Base-by-base conservation (phyloP, 2,113 vertebrate species). In the Epinephelus cyanopodus region DNA sequence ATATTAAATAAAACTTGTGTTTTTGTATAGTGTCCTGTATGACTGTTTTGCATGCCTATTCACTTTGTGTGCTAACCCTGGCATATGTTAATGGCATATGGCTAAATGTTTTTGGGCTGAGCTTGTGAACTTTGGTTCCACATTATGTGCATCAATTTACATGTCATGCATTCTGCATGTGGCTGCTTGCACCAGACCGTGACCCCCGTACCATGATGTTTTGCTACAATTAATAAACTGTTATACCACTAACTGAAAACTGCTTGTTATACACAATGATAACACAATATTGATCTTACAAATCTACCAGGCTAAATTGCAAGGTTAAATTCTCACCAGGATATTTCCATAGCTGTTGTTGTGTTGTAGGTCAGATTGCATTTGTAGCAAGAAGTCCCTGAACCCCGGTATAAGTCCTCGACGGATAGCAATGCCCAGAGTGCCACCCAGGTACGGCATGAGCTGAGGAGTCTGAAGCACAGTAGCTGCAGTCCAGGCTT, bases 381-480 rank as follows among this genome's bases (percentile, higher is more conserved):
- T 83, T 77, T 29, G 6, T 68, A 88, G 13, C 14, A 92, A 56
- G 13, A 90, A 91, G 2, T 90, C 71, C 27, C 27, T 85, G 6
- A 92, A 62, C 0, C 91, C 88, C 61, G 74, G 60, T 68, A 92
- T 90, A 77, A 89, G 91, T 50, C 94, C 95, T 56, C 87, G 86
- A 29, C 92, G 91, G 19, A 95, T 95, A 13, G 94, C 93, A 7
- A 89, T 91, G 1, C 90, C 87, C 64, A 93, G 57, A 15, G 90
- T 93, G 9, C 90, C 90, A 7, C 48, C 62, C 54, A 93, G 56
- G 73, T 89, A 92, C 0, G 90, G 87, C 84, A 92, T 90, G 18
- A 93, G 13, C 1, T n/a, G 42, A 0, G 85, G 82, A 0, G 75
- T 88, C 6, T 93, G 89, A 2, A 93, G 78, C 33, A 82, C 83